phyloP scores from a whole-genome alignment of 2,797 vertebrate genomes.

The Chloroceryle inda region DNA sequence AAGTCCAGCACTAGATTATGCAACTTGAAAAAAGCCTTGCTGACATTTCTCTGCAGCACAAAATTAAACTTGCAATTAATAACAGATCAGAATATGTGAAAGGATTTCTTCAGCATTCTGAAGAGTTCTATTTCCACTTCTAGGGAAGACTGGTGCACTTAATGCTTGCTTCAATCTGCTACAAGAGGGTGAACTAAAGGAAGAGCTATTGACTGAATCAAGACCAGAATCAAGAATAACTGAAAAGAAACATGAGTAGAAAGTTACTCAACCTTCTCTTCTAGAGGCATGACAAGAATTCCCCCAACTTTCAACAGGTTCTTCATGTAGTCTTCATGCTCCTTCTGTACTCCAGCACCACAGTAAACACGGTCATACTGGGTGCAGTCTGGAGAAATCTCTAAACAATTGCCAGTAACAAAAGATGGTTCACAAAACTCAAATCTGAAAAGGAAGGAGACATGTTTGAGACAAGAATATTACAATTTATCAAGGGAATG shows the following conservation, averaged over 20 bases:
- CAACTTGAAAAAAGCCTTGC: background rate
- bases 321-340: slow-evolving; percentile 97
- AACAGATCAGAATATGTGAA: background rate
- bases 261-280: slow-evolving; percentile 90
- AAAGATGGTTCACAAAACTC: slow-evolving; percentile 97
- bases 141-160: rapidly evolving
- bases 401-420: slow-evolving; percentile 93
- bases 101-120: background rate
- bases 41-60: background rate
- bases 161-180: background rate
- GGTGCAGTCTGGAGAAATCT: slow-evolving; percentile 90
- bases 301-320: slow-evolving; percentile 94
- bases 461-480: background rate
- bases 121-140: background rate
- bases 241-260: background rate
- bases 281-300: slow-evolving; percentile 95
- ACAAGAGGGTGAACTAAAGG: background rate
- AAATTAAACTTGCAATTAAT: background rate
- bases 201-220: background rate
- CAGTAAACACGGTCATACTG: slow-evolving; percentile 97
- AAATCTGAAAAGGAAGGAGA: slow-evolving; percentile 83
- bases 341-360: slow-evolving; percentile 94
- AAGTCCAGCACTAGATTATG: background rate
- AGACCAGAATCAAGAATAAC: background rate
- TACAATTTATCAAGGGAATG: background rate